Base-by-base conservation (phyloP, 2,888 invertebrate species). In the Perdita meconis region DNA sequence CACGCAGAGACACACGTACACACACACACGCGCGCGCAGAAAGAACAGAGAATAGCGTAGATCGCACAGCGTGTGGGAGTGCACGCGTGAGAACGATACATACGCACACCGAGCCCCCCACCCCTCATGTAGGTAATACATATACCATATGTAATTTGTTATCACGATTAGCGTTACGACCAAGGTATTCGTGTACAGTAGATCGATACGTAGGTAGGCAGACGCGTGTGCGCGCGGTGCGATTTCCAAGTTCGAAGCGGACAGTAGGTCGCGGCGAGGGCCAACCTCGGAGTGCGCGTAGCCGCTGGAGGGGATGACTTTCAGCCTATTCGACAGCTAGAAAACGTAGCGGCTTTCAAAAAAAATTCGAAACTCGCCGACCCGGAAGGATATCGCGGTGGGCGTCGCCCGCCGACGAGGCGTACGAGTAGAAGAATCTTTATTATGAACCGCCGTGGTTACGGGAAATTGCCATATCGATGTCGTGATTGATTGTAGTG, bases 71-170 rank as follows among this genome's bases (percentile, higher is more conserved):
- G 77, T 65, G 75, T 75, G 69, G 65, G n/a, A 56, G 61, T 76
- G 76, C 57, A 70, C 78, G 38, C 56, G 69, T 65, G 65, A 19
- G 47, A 69, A 65, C 57, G 53, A 59, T 76, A 53, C 50, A 76
- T 78, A 76, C 78, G 78, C 78, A 78, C 76, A 78, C 76, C 76
- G 78, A 70, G 66, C 26, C 60, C 65, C n/a, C n/a, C n/a, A n/a
- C n/a, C n/a, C 65, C 47, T 16, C 42, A 24, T 63, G 22, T 78
- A 75, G 61, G 44, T 61, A 61, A 65, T 51, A 57, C 42, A 36
- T 24, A 36, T 51, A 16, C 10, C 22, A 47, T 16, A 19, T 40
- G 34, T 75, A 75, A 78, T 75, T 69, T 69, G 69, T 69, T 75
- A 60, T 68, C 68, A 42, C 56, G 47, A 73, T 59, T 76, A 76